Percentiles rank a stretch among this genome's conserved stretches.
phyloP scores from a whole-genome alignment of 2,797 vertebrate species.

The Synaphobranchus kaupii region DNA sequence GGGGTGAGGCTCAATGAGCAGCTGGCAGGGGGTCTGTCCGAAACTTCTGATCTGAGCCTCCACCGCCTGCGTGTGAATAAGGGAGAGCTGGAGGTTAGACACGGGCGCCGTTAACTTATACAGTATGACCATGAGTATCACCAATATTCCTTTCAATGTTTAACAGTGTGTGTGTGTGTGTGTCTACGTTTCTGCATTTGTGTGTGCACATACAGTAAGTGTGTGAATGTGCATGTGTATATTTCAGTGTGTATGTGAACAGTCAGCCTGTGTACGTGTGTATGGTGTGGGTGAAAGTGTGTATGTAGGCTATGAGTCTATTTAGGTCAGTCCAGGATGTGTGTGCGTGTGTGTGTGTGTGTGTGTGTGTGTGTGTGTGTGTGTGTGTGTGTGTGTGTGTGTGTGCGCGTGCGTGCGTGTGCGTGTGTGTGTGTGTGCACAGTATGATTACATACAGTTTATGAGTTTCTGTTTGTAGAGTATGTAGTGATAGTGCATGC shows the following conservation, averaged over 20 bases:
- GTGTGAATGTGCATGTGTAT: not conserved
- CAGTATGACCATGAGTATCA: not conserved
- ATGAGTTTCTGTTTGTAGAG: not conserved
- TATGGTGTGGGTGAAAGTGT: not conserved
- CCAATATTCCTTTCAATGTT: not conserved
- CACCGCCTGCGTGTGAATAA: constrained; percentile 79
- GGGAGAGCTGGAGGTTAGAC: not conserved
- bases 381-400: constrained; percentile 41
- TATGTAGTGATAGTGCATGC: not conserved
- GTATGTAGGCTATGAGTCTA: not conserved
- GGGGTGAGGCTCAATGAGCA: constrained; percentile 95
- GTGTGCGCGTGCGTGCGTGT: constrained; percentile 33
- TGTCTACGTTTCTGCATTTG: not conserved
- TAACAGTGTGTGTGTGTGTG: not conserved
- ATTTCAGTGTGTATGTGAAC: not conserved
- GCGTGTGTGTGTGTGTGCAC: constrained; percentile 35
- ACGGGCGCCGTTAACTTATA: not conserved
- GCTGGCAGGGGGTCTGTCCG: constrained; percentile 95
- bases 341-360: constrained; percentile 44
- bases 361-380: not conserved
- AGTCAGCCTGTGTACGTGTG: not conserved
- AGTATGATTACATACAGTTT: not conserved
- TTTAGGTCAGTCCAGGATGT: too few relatives aligned
- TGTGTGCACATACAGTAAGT: not conserved
- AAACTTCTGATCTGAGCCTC: constrained; percentile 98